phyloP scores from a whole-genome alignment of 2,888 invertebrate species.

The Neoaliturus tenellus region DNA sequence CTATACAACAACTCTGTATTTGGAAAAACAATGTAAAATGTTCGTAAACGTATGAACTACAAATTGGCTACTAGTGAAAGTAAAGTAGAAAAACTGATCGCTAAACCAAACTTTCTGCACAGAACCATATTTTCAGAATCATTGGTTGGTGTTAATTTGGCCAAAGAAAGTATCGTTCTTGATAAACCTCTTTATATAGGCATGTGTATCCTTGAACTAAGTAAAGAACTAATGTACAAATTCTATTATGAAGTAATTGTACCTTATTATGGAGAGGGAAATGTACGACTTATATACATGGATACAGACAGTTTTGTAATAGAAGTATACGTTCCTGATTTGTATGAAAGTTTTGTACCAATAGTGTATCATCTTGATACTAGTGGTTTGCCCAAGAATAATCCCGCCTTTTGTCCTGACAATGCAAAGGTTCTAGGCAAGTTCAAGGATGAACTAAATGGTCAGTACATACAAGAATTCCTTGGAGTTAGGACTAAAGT shows the following conservation, averaged over 20 bases:
- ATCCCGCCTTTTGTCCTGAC: constrained; percentile 6
- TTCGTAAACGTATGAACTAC: neutral
- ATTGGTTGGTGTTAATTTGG: constrained; percentile 27
- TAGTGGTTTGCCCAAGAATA: constrained; percentile 31
- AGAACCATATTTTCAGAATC: constrained; percentile 57
- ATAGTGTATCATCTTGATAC: constrained; percentile 62
- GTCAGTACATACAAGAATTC: constrained; percentile 66
- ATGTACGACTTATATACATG: constrained; percentile 66
- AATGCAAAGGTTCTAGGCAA: constrained; percentile 68
- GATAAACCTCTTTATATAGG: neutral
- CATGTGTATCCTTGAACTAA: neutral
- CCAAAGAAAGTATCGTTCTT: neutral
- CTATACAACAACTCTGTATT: neutral
- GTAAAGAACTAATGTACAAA: neutral
- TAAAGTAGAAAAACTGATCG: neutral
- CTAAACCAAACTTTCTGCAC: constrained; percentile 12
- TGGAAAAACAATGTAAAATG: neutral
- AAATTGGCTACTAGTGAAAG: neutral
- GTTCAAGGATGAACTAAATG: constrained; percentile 69
- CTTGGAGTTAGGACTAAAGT: constrained; percentile 61
- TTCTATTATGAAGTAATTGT: constrained; percentile 61
- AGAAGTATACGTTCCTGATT: constrained; percentile 68
- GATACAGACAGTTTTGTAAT: constrained; percentile 60
- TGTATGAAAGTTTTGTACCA: constrained; percentile 69
- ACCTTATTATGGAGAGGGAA: constrained; percentile 52